Evolutionary conservation across 2,113 vertebrate species (phyloP).

Genomic region (Leucosticte australis): DNA sequence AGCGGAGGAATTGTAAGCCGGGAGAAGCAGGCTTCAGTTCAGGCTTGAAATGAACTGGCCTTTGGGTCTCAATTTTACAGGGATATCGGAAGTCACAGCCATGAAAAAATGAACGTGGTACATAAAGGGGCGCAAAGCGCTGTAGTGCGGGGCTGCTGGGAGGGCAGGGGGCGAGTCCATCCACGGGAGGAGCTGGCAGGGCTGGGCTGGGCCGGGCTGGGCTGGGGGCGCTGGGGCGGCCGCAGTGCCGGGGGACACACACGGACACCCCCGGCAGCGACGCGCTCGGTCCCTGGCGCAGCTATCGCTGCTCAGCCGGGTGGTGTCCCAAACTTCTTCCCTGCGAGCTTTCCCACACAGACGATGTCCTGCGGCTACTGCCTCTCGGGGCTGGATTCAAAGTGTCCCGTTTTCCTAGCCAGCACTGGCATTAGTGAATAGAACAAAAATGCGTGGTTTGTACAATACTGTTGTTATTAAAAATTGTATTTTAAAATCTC

Average conservation of each 20-base stretch:
- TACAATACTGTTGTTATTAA: not conserved
- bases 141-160: not conserved
- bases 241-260: fast-evolving
- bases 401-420: not conserved
- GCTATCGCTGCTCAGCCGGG: not conserved
- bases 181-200: fast-evolving
- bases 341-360: not conserved
- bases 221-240: too few relatives aligned
- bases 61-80: not conserved
- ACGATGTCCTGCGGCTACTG: fast-evolving
- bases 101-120: not conserved
- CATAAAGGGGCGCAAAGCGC: not conserved
- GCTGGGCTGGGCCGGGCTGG: not conserved
- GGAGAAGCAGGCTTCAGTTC: not conserved
- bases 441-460: not conserved
- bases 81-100: not conserved
- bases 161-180: not conserved
- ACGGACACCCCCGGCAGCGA: fast-evolving
- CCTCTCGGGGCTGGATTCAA: not conserved
- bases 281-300: fast-evolving
- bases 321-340: not conserved
- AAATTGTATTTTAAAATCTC: not conserved
- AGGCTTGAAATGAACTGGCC: not conserved
- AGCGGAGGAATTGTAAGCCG: fast-evolving
- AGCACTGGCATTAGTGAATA: not conserved